phyloP scores from a whole-genome alignment of 2,113 vertebrate species.

The Acrocephalus arundinaceus region DNA sequence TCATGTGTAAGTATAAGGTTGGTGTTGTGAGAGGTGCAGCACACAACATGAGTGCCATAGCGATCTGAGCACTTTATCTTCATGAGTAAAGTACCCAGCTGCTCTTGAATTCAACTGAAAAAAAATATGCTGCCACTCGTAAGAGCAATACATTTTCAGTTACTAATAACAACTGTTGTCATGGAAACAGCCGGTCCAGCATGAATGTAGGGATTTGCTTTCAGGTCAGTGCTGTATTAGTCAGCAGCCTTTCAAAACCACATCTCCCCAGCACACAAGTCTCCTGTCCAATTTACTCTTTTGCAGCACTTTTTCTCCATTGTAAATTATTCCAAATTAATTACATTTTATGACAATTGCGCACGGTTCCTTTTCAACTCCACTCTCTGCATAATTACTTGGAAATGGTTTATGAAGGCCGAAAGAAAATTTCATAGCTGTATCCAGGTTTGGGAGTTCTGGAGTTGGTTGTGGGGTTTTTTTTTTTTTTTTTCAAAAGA shows the following conservation, averaged over 20 bases:
- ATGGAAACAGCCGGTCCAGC: conserved; percentile 75
- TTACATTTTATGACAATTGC: conserved; percentile 62
- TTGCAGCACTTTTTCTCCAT: conserved; percentile 51
- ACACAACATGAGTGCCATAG: not conserved
- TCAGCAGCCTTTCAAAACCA: conserved; percentile 73
- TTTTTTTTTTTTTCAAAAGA: not conserved
- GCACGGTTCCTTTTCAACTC: conserved; percentile 11
- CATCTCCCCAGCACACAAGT: conserved; percentile 55
- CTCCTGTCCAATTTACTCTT: conserved; percentile 63
- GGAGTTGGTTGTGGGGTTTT: too few relatives aligned
- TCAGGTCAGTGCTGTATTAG: conserved; percentile 78
- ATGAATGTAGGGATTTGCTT: conserved; percentile 76
- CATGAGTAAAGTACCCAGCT: conserved; percentile 69
- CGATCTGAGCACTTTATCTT: conserved; percentile 63
- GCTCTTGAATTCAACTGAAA: conserved; percentile 66
- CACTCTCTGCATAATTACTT: conserved; percentile 27
- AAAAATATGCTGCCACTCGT: conserved; percentile 70
- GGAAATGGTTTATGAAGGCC: not conserved
- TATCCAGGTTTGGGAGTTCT: not conserved
- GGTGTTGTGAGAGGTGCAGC: conserved; percentile 34
- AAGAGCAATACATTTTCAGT: conserved; percentile 76
- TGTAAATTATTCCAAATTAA: conserved; percentile 67
- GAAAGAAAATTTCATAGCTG: conserved; percentile 6
- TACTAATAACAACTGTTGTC: conserved; percentile 79
- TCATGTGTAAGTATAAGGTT: not conserved